Evolutionary conservation across 2,797 vertebrate genomes (phyloP).

Genomic region (Poecilia gillii): DNA sequence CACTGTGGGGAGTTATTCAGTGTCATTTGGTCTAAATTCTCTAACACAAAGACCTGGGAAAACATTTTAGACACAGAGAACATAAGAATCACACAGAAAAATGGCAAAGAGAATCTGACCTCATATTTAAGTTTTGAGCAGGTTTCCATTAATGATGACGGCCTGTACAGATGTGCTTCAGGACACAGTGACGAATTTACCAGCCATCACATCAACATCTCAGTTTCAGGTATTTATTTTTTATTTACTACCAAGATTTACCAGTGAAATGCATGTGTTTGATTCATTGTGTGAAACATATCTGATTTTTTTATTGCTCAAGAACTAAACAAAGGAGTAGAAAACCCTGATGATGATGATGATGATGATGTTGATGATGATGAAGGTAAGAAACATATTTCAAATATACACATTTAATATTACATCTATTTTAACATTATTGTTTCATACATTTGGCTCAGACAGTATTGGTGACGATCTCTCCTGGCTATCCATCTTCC

Average conservation of each 20-base stretch:
- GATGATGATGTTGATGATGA: too few species aligned
- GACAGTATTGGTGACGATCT: accelerated
- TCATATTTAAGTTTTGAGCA: conserved; percentile 63
- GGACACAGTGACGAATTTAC: accelerated
- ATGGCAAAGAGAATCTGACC: not conserved
- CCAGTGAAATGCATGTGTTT: not conserved
- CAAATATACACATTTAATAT: not conserved
- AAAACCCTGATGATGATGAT: not conserved
- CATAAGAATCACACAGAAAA: conserved; percentile 21
- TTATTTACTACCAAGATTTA: not conserved
- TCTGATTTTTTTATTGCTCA: not conserved
- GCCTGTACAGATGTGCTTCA: conserved; percentile 55
- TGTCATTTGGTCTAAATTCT: conserved; percentile 62
- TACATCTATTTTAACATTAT: not conserved
- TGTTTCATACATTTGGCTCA: not conserved
- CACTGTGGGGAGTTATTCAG: conserved; percentile 38
- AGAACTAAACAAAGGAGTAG: conserved; percentile 17
- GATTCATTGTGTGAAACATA: not conserved
- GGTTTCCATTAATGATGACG: conserved; percentile 45
- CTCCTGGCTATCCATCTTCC: conserved; percentile 40
- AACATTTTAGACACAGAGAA: not conserved
- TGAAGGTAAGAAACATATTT: conserved; percentile 22
- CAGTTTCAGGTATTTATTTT: conserved; percentile 60
- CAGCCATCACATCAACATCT: conserved; percentile 59
- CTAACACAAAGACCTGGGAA: not conserved